Evolutionary conservation across 2,113 vertebrate genomes (phyloP).

Genomic region (Caloenas nicobarica): DNA sequence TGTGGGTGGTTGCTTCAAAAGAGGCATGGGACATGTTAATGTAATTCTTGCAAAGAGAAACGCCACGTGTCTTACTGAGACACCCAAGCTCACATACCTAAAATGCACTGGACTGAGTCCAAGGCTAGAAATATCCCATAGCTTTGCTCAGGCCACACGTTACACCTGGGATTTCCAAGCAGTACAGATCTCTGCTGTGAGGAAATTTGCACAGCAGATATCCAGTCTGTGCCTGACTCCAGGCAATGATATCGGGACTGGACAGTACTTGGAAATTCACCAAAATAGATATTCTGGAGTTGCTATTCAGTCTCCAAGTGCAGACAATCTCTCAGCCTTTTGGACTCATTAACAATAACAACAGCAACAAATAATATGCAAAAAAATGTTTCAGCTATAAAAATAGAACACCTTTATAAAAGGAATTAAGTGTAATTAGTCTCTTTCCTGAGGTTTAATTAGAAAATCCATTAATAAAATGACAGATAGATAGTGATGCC

Average conservation of each 20-base stretch:
- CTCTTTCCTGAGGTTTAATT: conserved; percentile 61
- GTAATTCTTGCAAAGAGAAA: neutral
- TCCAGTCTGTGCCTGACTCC: neutral
- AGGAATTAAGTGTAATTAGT: conserved; percentile 42
- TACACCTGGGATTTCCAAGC: neutral
- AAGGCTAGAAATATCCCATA: neutral
- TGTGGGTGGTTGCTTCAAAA: neutral
- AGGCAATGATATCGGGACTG: neutral
- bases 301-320: neutral
- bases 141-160: neutral
- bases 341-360: neutral
- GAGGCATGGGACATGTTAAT: neutral
- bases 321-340: neutral
- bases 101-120: neutral
- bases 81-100: neutral
- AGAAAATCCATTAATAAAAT: conserved; percentile 61
- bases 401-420: conserved; percentile 11
- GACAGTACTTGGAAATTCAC: neutral
- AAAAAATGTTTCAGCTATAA: neutral
- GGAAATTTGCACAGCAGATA: neutral
- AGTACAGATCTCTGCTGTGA: neutral
- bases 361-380: neutral
- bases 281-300: neutral
- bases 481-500: conserved; percentile 31
- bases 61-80: neutral